Base-by-base conservation (phyloP, 2,113 vertebrate species). In the Cyprichromis sp. region DNA sequence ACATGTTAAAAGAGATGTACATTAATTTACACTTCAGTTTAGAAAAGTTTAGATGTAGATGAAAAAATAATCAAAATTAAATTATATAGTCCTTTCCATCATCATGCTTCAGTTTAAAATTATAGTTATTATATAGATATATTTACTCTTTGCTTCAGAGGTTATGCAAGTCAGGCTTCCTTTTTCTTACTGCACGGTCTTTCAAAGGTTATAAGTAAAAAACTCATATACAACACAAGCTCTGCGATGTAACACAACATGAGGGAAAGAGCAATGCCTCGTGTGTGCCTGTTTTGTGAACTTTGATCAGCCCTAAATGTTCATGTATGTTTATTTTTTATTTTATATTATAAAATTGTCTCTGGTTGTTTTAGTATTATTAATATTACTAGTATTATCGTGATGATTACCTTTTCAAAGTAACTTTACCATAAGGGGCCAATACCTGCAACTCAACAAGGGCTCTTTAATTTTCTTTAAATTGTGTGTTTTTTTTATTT, bases 1-100 rank as follows among this genome's bases (percentile, higher is more conserved):
- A 24, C 3, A 0, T 3, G n/a, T 1, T 71, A 14, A 71, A 21
- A 13, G 1, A 24, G 0, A 13, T 0, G 3, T 5, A 14, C 36
- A 42, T 9, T 40, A 71, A 42, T 38, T 66, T 38, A 38, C 10
- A 68, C 59, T 19, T 63, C 5, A 68, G 19, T 53, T 53, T 53
- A 53, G 40, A 16, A 16, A 59, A 63, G 9, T 63, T 63, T 19
- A 19, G n/a, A 6, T 71, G 1, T 24, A 13, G 11, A 24, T 71
- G 36, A 6, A 42, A 71, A 13, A 42, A 42, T 42, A 24, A 42
- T 9, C 63, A 14, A 16, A 42, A 6, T 71, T 3, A 3, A 6
- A 71, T 71, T 0, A 71, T 6, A n/a, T 14, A 9, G 36, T 16
- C 8, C 66, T 14, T 71, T 71, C 5, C 3, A 24, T 42, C 21